phyloP scores from a whole-genome alignment of 2,113 vertebrate species.

The Arizona elegans region DNA sequence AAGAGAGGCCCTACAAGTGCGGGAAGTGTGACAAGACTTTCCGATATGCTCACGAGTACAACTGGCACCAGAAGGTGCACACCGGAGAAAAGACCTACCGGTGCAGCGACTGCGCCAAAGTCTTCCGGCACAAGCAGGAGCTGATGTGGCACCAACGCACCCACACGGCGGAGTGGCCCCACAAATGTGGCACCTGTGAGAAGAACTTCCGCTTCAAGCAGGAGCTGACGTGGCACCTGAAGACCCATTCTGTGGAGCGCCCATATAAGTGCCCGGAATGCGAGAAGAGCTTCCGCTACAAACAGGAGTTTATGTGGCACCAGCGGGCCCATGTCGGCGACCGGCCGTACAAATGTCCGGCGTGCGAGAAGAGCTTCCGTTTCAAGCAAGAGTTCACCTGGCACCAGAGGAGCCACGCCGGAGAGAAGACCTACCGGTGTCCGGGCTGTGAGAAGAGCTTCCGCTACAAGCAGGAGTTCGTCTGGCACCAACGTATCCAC shows the following conservation, averaged over 20 bases:
- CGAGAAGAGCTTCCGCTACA: slow-evolving; percentile 67
- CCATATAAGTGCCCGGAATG: slow-evolving; percentile 63
- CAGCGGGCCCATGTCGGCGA: slow-evolving; percentile 64
- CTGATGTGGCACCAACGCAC: slow-evolving; percentile 14
- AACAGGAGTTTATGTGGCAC: slow-evolving; percentile 66
- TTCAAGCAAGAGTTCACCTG: slow-evolving; percentile 66
- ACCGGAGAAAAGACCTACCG: slow-evolving; percentile 15
- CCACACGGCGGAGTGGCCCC: slow-evolving; percentile 17
- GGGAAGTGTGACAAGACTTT: slow-evolving; percentile 27
- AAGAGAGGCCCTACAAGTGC: slow-evolving; percentile 29
- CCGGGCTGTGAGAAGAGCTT: slow-evolving; percentile 40
- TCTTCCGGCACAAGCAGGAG: slow-evolving; percentile 27
- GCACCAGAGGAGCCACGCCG: slow-evolving; percentile 67
- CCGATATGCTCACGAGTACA: background rate
- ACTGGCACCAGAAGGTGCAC: slow-evolving; percentile 26
- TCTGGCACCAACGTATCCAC: slow-evolving; percentile 27
- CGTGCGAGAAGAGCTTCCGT: slow-evolving; percentile 67
- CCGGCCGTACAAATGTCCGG: slow-evolving; percentile 66
- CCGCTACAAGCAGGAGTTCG: slow-evolving; percentile 15
- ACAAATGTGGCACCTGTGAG: slow-evolving; percentile 38
- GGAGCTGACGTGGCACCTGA: slow-evolving; percentile 41
- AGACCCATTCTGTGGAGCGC: slow-evolving; percentile 63
- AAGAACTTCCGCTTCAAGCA: slow-evolving; percentile 33
- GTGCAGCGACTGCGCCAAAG: slow-evolving; percentile 10
- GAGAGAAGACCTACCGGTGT: slow-evolving; percentile 64